These are phyloP conservation scores for Dasyornis broadbenti DNA, from an alignment of 2,113 vertebrate species.

Conservation along the genomic window DNA sequence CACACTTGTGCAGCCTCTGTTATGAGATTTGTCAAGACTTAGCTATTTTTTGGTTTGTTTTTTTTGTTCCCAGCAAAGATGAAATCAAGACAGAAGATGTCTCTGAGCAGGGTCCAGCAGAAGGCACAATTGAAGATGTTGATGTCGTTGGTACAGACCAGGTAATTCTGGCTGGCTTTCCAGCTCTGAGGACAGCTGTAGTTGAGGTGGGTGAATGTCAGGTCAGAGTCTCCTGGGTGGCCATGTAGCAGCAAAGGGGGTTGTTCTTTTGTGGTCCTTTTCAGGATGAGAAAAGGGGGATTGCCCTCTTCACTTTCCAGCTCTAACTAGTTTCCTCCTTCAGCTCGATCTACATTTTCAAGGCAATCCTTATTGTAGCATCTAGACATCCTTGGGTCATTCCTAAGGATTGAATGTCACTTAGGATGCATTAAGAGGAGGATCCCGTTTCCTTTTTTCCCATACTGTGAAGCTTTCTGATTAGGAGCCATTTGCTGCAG, in stretches of 20 bases:
- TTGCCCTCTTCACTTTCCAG: not conserved
- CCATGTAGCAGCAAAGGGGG: not conserved
- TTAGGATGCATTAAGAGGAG: not conserved
- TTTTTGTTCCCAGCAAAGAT: not conserved
- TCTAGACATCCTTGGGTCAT: not conserved
- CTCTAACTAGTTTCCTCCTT: not conserved
- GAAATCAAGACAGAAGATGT: slow-evolving; percentile 31
- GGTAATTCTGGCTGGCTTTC: slow-evolving; percentile 7
- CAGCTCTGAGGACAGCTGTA: not conserved
- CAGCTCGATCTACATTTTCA: not conserved
- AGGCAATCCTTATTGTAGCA: not conserved
- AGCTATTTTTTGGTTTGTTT: not conserved
- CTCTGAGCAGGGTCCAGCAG: not conserved
- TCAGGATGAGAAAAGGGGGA: not conserved
- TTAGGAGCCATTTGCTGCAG: not conserved
- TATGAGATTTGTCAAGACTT: not conserved
- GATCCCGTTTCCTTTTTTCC: not conserved
- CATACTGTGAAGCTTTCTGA: not conserved
- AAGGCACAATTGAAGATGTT: not conserved
- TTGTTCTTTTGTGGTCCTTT: not conserved
- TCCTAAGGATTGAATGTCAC: not conserved
- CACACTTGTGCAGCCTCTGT: not conserved
- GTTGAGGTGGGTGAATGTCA: not conserved
- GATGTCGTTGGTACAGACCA: slow-evolving; percentile 52
- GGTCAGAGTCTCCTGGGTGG: not conserved